These are phyloP conservation scores for Elephantulus edwardii DNA, from an alignment of 2,113 vertebrate genomes.

Conservation along the genomic window DNA sequence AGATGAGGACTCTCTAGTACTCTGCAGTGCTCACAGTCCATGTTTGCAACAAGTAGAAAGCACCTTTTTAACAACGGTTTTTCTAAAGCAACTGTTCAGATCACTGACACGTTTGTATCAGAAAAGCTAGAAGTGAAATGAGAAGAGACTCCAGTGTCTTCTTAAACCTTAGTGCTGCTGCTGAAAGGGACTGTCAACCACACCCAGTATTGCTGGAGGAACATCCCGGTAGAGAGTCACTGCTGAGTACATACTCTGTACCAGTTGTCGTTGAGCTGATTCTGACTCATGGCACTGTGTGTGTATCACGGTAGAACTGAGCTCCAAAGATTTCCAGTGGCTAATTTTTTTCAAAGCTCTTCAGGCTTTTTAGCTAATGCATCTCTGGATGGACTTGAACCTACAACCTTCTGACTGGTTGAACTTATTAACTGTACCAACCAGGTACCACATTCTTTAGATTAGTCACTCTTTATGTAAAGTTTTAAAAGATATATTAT, in stretches of 20 bases:
- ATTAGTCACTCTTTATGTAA: not conserved
- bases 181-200: not conserved
- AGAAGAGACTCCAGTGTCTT: not conserved
- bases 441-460: not conserved
- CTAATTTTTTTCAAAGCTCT: not conserved
- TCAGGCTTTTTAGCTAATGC: not conserved
- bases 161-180: not conserved
- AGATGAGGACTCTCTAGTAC: not conserved
- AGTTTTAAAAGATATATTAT: slow-evolving; percentile 10
- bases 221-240: not conserved
- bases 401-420: not conserved
- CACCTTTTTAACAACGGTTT: not conserved
- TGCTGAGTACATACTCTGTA: not conserved
- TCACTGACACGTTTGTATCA: not conserved
- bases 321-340: not conserved
- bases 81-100: not conserved
- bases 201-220: not conserved
- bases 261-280: not conserved
- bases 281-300: not conserved
- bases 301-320: not conserved
- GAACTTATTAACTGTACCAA: not conserved
- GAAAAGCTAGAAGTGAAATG: not conserved
- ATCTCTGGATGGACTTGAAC: not conserved
- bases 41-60: not conserved
- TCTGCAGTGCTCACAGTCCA: not conserved